Base-by-base conservation (phyloP, 1,140 invertebrate species). In the Lysiphlebus fabarum region DNA sequence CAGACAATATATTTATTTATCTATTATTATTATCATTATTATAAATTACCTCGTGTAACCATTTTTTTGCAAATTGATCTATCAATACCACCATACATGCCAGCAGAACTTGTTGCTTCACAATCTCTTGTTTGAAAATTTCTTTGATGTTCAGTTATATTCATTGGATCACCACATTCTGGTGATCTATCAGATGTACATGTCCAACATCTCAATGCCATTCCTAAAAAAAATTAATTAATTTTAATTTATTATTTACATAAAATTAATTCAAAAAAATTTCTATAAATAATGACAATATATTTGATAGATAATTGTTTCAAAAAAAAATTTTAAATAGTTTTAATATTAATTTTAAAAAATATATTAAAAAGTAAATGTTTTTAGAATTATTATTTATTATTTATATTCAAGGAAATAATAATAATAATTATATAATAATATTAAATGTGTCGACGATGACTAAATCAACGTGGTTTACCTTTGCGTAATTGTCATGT, bases 111-210 rank as follows among this genome's bases (percentile, higher is more conserved):
- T 5, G 48, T 63, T 2, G 64, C 10, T 1, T 75, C 71, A 49
- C 75, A 77, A 10, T 67, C 62, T 61, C 59, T 67, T 4, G 68
- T 66, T 37, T 73, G 67, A 47, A 75, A 74, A 6, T 58, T 48
- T 40, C 63, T 53, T 42, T 76, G 75, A 11, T 75, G 66, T 2
- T 81, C 72, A 4, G 79, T 82, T 12, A 83, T 84, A 65, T 87
- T 84, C 81, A 90, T 88, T 8, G 87, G 87, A 69, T 91, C 88
- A 4, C 82, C 82, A 72, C 89, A 91, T 59, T 82, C 77, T 0
- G 82, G 80, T 67, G 88, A 89, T 49, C 82, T 70, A 59, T 87
- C 82, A 2, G 87, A 88, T 0, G 86, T 83, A 66, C 89, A 91
- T 2, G 83, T 82, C 88, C 89, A 91, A 69, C 89, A 91, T 67